Conservation (phyloP, 2,888 invertebrate species). For the Dolomedes plantarius region DNA sequence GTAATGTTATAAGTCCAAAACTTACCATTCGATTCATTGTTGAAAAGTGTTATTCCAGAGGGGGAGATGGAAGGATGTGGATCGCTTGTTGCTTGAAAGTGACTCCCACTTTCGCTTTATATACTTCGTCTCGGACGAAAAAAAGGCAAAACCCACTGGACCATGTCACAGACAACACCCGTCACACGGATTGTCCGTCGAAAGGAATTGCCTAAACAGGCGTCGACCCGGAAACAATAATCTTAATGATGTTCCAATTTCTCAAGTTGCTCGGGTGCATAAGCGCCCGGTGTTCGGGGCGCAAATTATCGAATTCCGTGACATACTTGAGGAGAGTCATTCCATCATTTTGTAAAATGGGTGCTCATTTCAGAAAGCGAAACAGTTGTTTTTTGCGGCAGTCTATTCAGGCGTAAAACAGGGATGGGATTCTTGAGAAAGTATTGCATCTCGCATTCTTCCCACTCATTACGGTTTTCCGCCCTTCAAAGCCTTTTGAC, state of each 20-base stretch:
- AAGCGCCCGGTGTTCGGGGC: neutral
- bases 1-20: neutral
- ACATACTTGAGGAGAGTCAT: constrained; percentile 1
- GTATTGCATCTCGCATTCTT: too few relatives aligned
- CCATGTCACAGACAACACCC: neutral
- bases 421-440: neutral
- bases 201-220: neutral
- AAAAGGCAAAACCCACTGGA: neutral
- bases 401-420: neutral
- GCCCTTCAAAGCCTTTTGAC: too few relatives aligned
- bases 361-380: neutral
- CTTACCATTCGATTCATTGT: constrained; percentile 3
- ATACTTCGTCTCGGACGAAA: neutral
- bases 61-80: neutral
- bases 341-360: constrained; percentile 9
- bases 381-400: neutral
- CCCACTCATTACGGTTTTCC: too few relatives aligned
- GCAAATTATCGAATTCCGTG: constrained; percentile 7
- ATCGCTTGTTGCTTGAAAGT: neutral
- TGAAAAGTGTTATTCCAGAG: neutral
- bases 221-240: constrained; percentile 9
- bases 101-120: constrained; percentile 6
- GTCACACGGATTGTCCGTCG: neutral
- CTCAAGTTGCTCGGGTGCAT: neutral
- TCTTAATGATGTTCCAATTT: constrained; percentile 10